These are phyloP conservation scores for Zygothrica quintamaculata DNA, from an alignment of 2,888 invertebrate species.

Conservation along the genomic window DNA sequence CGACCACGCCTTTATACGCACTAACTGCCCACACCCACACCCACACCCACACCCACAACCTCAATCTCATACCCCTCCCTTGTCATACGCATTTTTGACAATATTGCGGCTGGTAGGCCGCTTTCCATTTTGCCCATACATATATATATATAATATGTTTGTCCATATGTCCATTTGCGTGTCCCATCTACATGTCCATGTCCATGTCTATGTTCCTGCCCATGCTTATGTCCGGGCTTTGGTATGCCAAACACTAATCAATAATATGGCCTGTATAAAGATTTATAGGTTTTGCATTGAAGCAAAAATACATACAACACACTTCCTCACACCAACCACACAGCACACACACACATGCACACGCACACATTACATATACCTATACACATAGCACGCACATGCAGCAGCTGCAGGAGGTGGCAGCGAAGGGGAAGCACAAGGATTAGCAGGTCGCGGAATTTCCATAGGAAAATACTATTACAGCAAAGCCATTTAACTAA, in stretches of 20 bases:
- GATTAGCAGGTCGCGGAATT: background rate
- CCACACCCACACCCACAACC: background rate
- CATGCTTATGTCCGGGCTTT: conserved; percentile 40
- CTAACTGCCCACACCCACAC: background rate
- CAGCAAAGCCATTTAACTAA: too few relatives aligned
- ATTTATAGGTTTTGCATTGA: conserved; percentile 82
- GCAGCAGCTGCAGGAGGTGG: conserved; percentile 21
- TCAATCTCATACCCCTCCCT: background rate
- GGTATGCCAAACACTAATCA: conserved; percentile 79
- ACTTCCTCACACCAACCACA: conserved; percentile 24
- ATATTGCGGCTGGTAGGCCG: conserved; percentile 27
- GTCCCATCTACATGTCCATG: conserved; percentile 21
- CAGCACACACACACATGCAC: conserved; percentile 26
- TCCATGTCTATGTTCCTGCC: conserved; percentile 22
- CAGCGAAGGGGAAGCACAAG: background rate
- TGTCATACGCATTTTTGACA: conserved; percentile 28
- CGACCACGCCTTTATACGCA: conserved; percentile 19
- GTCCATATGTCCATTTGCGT: conserved; percentile 39
- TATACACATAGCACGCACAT: conserved; percentile 28
- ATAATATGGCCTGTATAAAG: conserved; percentile 84
- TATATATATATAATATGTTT: conserved; percentile 44
- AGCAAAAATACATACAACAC: conserved; percentile 32
- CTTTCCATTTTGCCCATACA: conserved; percentile 2
- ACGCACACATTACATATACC: conserved; percentile 4
- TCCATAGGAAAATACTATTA: too few relatives aligned